A percentile compares a stretch with the other conserved stretches of the same genome.
Conservation (phyloP, 2,888 invertebrate genomes). For the Archaeoteleia sp. region DNA sequence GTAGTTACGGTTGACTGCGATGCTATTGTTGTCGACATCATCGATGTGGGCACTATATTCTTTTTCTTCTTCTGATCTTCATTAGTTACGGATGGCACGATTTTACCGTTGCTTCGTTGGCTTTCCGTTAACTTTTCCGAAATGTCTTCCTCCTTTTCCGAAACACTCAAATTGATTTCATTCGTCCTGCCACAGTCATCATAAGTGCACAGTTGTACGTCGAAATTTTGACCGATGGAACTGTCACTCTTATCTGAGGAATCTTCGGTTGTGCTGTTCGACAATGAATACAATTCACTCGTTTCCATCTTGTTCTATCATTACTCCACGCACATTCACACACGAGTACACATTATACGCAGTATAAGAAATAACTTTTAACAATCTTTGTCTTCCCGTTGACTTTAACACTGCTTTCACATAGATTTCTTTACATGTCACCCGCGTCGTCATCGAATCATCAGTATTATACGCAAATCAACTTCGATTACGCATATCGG, state of each 20-base stretch:
- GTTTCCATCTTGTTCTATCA: constrained; percentile 35
- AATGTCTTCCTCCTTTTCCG: constrained; percentile 44
- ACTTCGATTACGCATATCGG: constrained; percentile 7
- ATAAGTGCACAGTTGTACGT: constrained; percentile 62
- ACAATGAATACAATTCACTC: constrained; percentile 39
- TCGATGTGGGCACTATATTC: constrained; percentile 2
- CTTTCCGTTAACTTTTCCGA: constrained; percentile 56
- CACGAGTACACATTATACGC: constrained; percentile 2
- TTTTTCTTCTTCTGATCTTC: constrained; percentile 8
- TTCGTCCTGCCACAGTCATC: constrained; percentile 64
- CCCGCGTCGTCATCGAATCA: constrained; percentile 49
- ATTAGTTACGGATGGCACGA: not conserved
- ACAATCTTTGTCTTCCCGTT: constrained; percentile 7
- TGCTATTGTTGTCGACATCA: constrained; percentile 6
- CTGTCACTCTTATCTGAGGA: constrained; percentile 62
- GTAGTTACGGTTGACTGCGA: constrained; percentile 4
- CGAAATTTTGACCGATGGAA: constrained; percentile 61
- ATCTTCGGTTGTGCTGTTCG: constrained; percentile 58
- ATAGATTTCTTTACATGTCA: not conserved
- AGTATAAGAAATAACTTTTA: not conserved
- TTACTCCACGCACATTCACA: constrained; percentile 2
- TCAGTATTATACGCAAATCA: constrained; percentile 25
- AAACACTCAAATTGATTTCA: constrained; percentile 59
- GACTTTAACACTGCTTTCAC: constrained; percentile 1
- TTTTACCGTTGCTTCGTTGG: constrained; percentile 48